Percentiles rank a stretch among this genome's conserved stretches.
Evolutionary conservation across 2,797 vertebrate genomes (phyloP).

Genomic region (Micrastur ruficollis): DNA sequence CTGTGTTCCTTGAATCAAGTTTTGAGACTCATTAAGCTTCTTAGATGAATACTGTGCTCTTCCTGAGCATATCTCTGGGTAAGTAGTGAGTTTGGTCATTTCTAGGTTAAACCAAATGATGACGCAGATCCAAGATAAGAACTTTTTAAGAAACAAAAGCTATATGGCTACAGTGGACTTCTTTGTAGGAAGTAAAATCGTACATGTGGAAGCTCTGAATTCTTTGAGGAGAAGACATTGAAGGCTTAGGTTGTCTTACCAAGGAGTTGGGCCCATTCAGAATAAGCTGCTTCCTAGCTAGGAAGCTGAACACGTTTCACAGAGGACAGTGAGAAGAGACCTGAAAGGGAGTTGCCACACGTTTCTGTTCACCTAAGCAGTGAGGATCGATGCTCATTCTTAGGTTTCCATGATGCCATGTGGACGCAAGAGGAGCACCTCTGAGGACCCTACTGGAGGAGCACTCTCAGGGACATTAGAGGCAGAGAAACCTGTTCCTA

Average conservation of each 20-base stretch:
- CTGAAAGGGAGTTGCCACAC: not conserved
- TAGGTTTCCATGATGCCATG: not conserved
- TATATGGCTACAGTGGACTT: not conserved
- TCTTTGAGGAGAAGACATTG: not conserved
- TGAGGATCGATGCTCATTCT: not conserved
- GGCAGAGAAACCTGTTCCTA: not conserved
- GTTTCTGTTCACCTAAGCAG: not conserved
- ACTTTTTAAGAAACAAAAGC: not conserved
- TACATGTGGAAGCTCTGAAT: not conserved
- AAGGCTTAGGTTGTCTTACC: not conserved
- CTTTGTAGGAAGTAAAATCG: not conserved
- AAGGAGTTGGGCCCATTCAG: not conserved
- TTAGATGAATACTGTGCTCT: not conserved
- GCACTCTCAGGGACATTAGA: not conserved
- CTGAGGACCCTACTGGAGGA: not conserved
- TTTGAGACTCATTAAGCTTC: not conserved
- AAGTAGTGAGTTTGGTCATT: not conserved
- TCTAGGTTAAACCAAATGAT: not conserved
- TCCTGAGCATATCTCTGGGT: not conserved
- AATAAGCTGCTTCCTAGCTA: not conserved
- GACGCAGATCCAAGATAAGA: not conserved
- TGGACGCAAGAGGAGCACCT: not conserved
- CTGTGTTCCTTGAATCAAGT: not conserved
- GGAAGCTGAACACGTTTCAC: not conserved
- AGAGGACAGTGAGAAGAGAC: not conserved